Conservation (phyloP, 2,888 invertebrate species). For the Philaethria dido region DNA sequence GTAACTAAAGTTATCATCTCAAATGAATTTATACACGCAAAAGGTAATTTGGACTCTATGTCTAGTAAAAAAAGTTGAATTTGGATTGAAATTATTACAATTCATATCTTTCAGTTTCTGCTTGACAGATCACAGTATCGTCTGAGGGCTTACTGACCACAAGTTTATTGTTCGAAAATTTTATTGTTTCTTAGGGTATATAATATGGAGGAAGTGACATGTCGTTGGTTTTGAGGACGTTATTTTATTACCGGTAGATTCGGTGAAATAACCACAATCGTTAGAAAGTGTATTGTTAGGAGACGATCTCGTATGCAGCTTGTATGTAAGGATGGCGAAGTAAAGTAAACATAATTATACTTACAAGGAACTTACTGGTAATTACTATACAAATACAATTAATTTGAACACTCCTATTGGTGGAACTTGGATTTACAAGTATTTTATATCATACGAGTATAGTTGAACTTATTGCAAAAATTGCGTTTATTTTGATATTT, state of each 20-base stretch:
- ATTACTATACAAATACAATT: too few species aligned
- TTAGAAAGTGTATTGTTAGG: not conserved
- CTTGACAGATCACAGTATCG: constrained; percentile 59
- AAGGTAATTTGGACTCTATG: constrained; percentile 40
- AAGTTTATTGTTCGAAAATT: constrained; percentile 64
- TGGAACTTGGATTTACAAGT: too few species aligned
- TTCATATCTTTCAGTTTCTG: constrained; percentile 56
- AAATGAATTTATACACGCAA: constrained; percentile 32
- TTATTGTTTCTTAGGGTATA: constrained; percentile 63
- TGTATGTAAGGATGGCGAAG: too few species aligned
- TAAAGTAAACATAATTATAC: too few species aligned
- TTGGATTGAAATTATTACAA: not conserved
- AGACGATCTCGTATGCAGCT: not conserved
- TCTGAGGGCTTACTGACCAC: constrained; percentile 63
- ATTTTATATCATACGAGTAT: too few species aligned
- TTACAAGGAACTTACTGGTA: too few species aligned
- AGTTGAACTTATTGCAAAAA: too few species aligned
- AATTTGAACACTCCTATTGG: too few species aligned
- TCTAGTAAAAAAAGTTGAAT: not conserved
- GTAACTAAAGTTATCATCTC: constrained; percentile 34
- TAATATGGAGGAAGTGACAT: constrained; percentile 68
- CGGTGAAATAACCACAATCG: constrained; percentile 44
- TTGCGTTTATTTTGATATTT: too few species aligned
- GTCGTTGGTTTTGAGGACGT: constrained; percentile 69
- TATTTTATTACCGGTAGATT: constrained; percentile 61